Percentiles rank a stretch among this genome's conserved stretches.
phyloP scores from a whole-genome alignment of 2,113 vertebrate genomes.

The Euleptes europaea region DNA sequence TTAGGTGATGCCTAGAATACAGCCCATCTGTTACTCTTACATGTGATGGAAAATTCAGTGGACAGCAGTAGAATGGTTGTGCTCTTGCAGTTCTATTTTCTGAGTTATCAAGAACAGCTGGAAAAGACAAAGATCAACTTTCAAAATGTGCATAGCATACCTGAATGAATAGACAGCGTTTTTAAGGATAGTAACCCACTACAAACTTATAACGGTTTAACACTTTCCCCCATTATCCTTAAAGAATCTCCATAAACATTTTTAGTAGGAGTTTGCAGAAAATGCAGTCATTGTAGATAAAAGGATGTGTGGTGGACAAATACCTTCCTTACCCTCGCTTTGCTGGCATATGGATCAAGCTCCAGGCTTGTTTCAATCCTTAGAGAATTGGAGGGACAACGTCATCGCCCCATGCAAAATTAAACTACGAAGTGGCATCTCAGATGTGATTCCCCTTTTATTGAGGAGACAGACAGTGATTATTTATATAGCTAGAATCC shows the following conservation, averaged over 20 bases:
- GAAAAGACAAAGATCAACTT: not conserved
- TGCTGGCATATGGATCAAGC: not conserved
- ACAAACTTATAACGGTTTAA: not conserved
- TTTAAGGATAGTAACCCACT: not conserved
- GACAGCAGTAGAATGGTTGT: not conserved
- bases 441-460: conserved; percentile 15
- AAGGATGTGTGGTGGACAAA: not conserved
- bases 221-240: not conserved
- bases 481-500: not conserved
- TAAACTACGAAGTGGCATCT: conserved; percentile 20
- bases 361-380: not conserved
- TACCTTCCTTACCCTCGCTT: not conserved
- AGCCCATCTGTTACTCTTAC: not conserved
- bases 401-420: conserved; percentile 13
- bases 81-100: not conserved
- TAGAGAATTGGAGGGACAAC: not conserved
- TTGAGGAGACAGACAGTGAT: too few species aligned
- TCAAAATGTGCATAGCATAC: not conserved
- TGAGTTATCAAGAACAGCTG: not conserved
- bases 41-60: not conserved
- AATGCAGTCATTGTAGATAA: not conserved
- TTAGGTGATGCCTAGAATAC: not conserved
- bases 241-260: not conserved
- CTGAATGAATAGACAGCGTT: not conserved
- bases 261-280: not conserved